These are phyloP conservation scores for Sus cebifrons DNA, from an alignment of 2,797 vertebrate genomes.

Conservation along the genomic window DNA sequence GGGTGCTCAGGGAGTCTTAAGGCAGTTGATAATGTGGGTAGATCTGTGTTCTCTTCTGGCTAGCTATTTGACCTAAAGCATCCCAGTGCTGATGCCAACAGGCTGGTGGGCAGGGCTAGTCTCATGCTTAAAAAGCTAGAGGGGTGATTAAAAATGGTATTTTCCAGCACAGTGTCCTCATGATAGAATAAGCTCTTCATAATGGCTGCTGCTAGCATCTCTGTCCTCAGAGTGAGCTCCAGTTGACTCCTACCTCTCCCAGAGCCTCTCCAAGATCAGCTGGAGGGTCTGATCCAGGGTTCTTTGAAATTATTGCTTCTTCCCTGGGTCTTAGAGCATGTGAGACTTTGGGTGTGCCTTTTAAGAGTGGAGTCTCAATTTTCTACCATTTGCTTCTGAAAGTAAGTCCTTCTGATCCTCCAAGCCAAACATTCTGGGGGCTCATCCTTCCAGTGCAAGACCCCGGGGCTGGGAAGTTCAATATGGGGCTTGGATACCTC, in stretches of 20 bases:
- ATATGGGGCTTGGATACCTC: too few species aligned
- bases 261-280: neutral
- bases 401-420: neutral
- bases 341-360: neutral
- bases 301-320: neutral
- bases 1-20: neutral
- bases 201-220: neutral
- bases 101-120: neutral
- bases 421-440: too few species aligned
- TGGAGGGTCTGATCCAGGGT: neutral
- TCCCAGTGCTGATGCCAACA: neutral
- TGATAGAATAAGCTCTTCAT: neutral
- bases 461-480: too few species aligned
- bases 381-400: neutral
- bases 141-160: neutral
- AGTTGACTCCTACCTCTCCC: neutral
- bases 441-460: too few species aligned
- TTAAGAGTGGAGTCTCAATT: neutral
- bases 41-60: neutral
- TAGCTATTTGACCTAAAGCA: neutral
- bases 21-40: neutral
- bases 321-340: neutral
- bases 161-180: neutral
- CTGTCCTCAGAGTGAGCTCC: neutral
- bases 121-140: neutral